These are phyloP conservation scores for Lycia hirtaria DNA, from an alignment of 2,888 invertebrate genomes.

Conservation along the genomic window DNA sequence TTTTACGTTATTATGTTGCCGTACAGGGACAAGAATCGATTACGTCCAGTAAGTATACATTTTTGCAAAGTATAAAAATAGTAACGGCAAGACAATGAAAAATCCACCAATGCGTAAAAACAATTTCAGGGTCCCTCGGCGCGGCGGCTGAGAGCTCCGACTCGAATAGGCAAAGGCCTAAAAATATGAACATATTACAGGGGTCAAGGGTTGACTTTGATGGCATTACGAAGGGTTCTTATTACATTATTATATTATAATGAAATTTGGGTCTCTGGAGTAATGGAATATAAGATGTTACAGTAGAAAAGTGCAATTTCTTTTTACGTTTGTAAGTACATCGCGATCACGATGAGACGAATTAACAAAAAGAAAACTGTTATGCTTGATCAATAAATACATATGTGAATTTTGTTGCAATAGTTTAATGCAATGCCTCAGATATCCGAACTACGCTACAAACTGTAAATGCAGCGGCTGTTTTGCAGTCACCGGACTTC, in stretches of 20 bases:
- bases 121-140: constrained; percentile 20
- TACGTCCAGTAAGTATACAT: neutral
- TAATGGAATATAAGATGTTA: neutral
- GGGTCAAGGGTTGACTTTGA: constrained; percentile 16
- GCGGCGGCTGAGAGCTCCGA: constrained; percentile 4
- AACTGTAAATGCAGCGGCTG: no score
- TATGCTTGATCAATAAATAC: neutral
- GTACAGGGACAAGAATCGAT: neutral
- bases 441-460: no score
- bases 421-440: neutral
- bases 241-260: constrained; percentile 10
- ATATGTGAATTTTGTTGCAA: neutral
- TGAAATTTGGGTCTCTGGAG: constrained; percentile 10
- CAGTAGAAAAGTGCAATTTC: no score
- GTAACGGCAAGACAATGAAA: constrained; percentile 19
- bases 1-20: neutral
- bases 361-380: neutral
- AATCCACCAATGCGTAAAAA: constrained; percentile 24
- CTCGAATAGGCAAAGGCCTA: constrained; percentile 15
- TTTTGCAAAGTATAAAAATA: constrained; percentile 8
- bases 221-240: constrained; percentile 12
- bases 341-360: neutral
- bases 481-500: no score
- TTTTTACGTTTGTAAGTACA: no score
- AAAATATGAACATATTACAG: constrained; percentile 22